These are phyloP conservation scores for Ceramica pisi DNA, from an alignment of 2,888 invertebrate genomes.

Conservation along the genomic window DNA sequence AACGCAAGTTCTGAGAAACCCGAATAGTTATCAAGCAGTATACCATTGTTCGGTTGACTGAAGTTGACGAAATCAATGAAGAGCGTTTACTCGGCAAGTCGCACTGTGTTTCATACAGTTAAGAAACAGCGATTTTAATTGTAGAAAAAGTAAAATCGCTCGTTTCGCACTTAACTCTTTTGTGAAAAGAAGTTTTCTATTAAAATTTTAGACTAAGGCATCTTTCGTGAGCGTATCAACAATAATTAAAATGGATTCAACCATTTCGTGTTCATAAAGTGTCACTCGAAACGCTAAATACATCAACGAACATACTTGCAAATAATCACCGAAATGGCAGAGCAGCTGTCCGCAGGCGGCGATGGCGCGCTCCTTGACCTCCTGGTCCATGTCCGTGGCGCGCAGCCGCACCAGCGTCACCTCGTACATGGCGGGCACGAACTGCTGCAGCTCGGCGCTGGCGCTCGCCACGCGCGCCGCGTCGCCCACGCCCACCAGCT, in stretches of 20 bases:
- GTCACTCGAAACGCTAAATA: background rate
- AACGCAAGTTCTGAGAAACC: background rate
- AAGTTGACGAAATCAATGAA: too few species aligned
- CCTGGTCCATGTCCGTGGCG: conserved; percentile 99
- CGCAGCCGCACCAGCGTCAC: conserved; percentile 96
- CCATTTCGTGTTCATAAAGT: too few species aligned
- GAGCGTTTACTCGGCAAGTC: too few species aligned
- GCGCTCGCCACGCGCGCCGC: conserved; percentile 81
- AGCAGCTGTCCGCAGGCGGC: conserved; percentile 99
- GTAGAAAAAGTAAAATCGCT: too few species aligned
- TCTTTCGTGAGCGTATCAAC: too few species aligned
- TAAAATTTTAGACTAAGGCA: too few species aligned
- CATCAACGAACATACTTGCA: conserved; percentile 86
- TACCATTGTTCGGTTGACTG: too few species aligned
- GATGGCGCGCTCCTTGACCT: conserved; percentile 99
- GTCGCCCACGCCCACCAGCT: conserved; percentile 70
- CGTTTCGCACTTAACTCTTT: too few species aligned
- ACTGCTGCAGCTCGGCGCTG: conserved; percentile 95
- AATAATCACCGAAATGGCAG: conserved; percentile 96
- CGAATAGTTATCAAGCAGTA: too few species aligned
- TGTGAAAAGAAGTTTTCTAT: too few species aligned
- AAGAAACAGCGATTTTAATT: background rate
- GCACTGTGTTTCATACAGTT: background rate
- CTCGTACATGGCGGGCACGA: conserved; percentile 95
- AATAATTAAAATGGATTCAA: too few species aligned